Conservation (phyloP, 2,888 invertebrate genomes). For the Heteromurus nitidus region DNA sequence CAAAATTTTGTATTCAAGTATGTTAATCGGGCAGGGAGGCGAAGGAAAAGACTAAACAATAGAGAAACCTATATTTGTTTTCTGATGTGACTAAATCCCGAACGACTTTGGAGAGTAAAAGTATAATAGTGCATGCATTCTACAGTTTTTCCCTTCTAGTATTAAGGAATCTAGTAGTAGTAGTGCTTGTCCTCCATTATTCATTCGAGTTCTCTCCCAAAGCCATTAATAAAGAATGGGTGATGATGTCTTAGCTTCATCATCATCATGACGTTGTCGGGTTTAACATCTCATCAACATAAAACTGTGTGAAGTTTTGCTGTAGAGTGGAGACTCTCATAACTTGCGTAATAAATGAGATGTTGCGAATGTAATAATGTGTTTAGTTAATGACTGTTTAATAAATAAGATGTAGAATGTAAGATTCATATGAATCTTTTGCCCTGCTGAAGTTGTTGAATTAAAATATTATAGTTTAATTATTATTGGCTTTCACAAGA, state of each 20-base stretch:
- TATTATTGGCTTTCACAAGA: background rate
- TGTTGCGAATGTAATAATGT: background rate
- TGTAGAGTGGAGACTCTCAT: background rate
- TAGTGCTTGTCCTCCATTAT: background rate
- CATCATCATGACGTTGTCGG: background rate
- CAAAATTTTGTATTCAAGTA: background rate
- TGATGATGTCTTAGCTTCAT: background rate
- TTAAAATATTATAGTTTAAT: background rate
- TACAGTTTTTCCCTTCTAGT: background rate
- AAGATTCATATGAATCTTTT: background rate
- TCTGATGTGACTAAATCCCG: too few relatives aligned
- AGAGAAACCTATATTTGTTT: background rate
- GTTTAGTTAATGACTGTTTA: background rate
- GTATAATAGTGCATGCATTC: background rate
- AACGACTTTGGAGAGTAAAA: background rate
- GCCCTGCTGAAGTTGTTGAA: background rate
- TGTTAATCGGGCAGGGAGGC: too few relatives aligned
- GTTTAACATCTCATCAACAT: background rate
- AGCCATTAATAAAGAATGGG: slow-evolving; percentile 9
- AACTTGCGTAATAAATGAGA: background rate
- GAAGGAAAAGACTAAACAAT: background rate
- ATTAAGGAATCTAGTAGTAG: background rate
- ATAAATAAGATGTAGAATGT: background rate
- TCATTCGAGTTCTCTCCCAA: background rate
- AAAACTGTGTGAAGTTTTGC: background rate